Evolutionary conservation across 2,888 invertebrate species (phyloP).

Genomic region (Acanthoscelides obtectus): DNA sequence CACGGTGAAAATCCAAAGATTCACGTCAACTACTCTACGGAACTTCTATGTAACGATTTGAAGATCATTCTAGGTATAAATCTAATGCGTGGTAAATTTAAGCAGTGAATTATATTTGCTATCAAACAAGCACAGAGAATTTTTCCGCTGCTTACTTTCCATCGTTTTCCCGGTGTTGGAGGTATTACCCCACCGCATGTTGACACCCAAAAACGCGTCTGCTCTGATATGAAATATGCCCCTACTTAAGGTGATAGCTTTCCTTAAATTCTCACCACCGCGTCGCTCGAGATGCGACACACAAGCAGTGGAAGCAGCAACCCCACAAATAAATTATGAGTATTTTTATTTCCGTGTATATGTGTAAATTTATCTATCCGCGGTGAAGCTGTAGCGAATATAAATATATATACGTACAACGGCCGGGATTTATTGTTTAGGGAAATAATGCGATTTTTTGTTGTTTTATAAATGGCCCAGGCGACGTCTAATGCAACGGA

Average conservation of each 20-base stretch:
- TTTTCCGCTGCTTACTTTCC: not conserved
- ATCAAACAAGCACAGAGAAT: not conserved
- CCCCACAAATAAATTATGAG: slow-evolving; percentile 47
- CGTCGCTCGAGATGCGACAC: slow-evolving; percentile 40
- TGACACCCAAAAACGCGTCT: not conserved
- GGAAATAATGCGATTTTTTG: slow-evolving; percentile 29
- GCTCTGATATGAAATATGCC: slow-evolving; percentile 46
- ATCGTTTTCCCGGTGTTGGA: not conserved
- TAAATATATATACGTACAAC: slow-evolving; percentile 3
- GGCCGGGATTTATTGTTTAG: slow-evolving; percentile 27
- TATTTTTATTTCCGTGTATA: slow-evolving; percentile 40
- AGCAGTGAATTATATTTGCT: not conserved
- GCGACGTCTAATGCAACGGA: slow-evolving; percentile 16
- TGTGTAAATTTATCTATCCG: slow-evolving; percentile 41
- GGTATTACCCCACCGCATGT: not conserved
- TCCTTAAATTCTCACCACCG: slow-evolving; percentile 42
- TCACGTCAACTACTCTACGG: too few relatives aligned
- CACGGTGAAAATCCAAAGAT: too few relatives aligned
- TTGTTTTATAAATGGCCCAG: slow-evolving; percentile 20
- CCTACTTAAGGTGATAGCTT: slow-evolving; percentile 51
- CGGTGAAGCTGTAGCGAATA: slow-evolving; percentile 5
- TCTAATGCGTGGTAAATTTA: too few relatives aligned
- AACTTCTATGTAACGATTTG: too few relatives aligned
- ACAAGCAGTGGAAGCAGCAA: slow-evolving; percentile 22
- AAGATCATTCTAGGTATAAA: too few relatives aligned